These are phyloP conservation scores for Ernsta delagoae DNA, from an alignment of 2,888 invertebrate genomes.

Conservation along the genomic window DNA sequence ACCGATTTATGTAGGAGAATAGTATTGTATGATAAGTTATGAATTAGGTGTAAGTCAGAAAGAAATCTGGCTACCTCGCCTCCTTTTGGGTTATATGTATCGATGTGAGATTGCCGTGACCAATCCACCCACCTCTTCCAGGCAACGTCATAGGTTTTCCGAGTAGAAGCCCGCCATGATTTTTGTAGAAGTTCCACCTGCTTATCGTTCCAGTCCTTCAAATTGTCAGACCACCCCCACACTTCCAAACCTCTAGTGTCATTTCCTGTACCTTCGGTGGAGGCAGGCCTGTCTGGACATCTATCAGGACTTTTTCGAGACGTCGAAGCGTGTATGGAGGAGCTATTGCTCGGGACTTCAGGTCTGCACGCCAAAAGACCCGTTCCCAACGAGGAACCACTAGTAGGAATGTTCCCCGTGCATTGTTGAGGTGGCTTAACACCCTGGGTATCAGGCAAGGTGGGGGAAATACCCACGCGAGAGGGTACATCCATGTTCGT, in stretches of 20 bases:
- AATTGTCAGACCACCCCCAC: not conserved
- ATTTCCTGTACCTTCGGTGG: constrained; percentile 1
- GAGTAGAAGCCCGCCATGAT: constrained; percentile 2
- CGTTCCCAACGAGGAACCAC: not conserved
- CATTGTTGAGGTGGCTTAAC: constrained; percentile 8
- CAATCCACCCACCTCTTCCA: not conserved
- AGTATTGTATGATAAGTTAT: constrained; percentile 3
- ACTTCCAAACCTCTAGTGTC: constrained; percentile 1
- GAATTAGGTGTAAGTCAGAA: not conserved
- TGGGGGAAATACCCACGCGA: constrained; percentile 7
- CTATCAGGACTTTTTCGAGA: not conserved
- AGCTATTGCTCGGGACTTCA: not conserved
- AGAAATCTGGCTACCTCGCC: not conserved
- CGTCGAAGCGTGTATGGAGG: not conserved
- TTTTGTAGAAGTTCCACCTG: not conserved
- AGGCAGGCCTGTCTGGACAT: not conserved
- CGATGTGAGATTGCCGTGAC: not conserved
- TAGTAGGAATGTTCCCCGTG: constrained; percentile 3
- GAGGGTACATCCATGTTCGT: constrained; percentile 1
- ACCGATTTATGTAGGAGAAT: constrained; percentile 1
- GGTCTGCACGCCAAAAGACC: not conserved
- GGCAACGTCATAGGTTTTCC: not conserved
- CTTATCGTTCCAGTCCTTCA: not conserved
- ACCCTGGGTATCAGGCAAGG: constrained; percentile 9
- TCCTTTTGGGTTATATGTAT: not conserved